These are phyloP conservation scores for Oryzias sinensis DNA, from an alignment of 2,797 vertebrate species.

Conservation along the genomic window DNA sequence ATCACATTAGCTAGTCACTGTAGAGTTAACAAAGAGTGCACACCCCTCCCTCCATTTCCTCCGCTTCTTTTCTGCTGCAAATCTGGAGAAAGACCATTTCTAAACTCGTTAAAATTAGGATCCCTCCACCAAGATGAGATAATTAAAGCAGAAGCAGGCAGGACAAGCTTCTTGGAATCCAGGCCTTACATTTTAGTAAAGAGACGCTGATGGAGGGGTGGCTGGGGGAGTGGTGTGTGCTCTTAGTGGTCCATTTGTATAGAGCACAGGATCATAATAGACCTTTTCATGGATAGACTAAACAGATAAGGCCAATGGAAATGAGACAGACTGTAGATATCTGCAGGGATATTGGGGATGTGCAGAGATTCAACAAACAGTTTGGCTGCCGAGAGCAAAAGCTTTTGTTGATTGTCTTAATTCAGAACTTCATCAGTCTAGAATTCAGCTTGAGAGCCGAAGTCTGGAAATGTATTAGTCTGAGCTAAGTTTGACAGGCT, in stretches of 20 bases:
- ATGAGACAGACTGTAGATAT: conserved; percentile 39
- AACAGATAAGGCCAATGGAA: conserved; percentile 68
- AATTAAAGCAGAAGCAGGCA: conserved; percentile 58
- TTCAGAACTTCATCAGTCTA: too few relatives aligned
- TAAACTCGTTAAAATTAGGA: conserved; percentile 82
- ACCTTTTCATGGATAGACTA: conserved; percentile 69
- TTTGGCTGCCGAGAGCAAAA: conserved; percentile 15
- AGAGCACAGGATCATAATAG: conserved; percentile 70
- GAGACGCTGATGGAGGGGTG: neutral
- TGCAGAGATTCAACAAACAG: conserved; percentile 61
- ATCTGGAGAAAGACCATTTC: conserved; percentile 77
- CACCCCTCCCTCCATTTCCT: conserved; percentile 47
- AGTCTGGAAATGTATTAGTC: too few relatives aligned
- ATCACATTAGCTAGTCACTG: conserved; percentile 84
- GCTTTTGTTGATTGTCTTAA: conserved; percentile 14
- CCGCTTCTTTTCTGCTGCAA: conserved; percentile 75
- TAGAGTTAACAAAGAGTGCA: conserved; percentile 85
- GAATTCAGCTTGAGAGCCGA: too few relatives aligned
- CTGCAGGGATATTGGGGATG: conserved; percentile 52
- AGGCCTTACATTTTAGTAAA: conserved; percentile 49
- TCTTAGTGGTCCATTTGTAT: conserved; percentile 67
- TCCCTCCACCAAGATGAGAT: conserved; percentile 43
- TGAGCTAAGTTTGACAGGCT: too few relatives aligned
- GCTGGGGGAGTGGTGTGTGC: conserved; percentile 32
- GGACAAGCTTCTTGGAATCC: conserved; percentile 62